Base-by-base conservation (phyloP, 2,888 invertebrate genomes). In the Rosalia funebris region DNA sequence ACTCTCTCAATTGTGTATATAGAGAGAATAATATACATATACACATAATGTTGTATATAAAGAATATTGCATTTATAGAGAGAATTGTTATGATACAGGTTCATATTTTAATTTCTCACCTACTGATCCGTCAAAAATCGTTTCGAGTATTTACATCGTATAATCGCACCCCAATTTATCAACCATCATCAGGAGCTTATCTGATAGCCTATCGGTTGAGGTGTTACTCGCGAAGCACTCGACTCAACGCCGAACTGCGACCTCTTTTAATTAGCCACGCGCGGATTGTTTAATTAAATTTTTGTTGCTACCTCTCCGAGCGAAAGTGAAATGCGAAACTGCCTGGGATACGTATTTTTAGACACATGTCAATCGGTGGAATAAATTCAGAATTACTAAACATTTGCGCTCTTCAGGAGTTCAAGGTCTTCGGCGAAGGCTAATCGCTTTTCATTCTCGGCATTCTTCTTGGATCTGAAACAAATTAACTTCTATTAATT, bases 371-470 rank as follows among this genome's bases (percentile, higher is more conserved):
- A 36, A 39, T 41, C n/a, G 5, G 20, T 16, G 11, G 16, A 42
- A 19, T 11, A 25, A 34, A 44, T 60, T 53, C 54, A 14, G 42
- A 56, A 53, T 60, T 58, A 53, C 53, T 58, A 47, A 34, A 52
- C 65, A 63, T 65, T 58, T 42, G 50, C 45, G 17, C 37, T 39
- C 50, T 34, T 10, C 44, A 39, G 31, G 36, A 20, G 19, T 50
- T 50, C 31, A 44, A 32, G 31, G 7, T 11, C 20, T 11, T 10
- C 19, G 9, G 11, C 17, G 9, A 42, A 20, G 19, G 9, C 17
- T 31, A 46, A 50, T 34, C 14, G 31, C n/a, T 44, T 10, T 54
- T 44, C 15, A 20, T 9, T 39, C 7, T 15, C 31, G 17, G 16
- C 44, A 44, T 57, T n/a, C 53, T 2, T 31, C 19, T 52, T 5